phyloP scores from a whole-genome alignment of 2,113 vertebrate species.

The Tenebrosternarchus preto region DNA sequence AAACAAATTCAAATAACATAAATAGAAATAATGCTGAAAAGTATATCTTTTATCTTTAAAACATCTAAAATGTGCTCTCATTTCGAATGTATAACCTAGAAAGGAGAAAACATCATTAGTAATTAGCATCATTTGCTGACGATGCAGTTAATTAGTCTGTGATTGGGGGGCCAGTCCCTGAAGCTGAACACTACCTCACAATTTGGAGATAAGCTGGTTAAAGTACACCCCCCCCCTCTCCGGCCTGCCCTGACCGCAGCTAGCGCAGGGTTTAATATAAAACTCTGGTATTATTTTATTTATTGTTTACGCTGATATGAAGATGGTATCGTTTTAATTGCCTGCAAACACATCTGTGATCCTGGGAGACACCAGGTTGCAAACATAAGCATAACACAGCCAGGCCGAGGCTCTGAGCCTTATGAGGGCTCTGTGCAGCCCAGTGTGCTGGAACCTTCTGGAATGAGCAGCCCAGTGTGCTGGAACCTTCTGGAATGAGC shows the following conservation, averaged over 20 bases:
- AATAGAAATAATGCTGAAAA: neutral
- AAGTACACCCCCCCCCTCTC: conserved; percentile 7
- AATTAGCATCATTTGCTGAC: conserved; percentile 29
- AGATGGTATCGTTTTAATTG: conserved; percentile 64
- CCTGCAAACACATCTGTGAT: conserved; percentile 57
- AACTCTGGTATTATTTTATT: conserved; percentile 58
- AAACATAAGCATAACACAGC: conserved; percentile 60
- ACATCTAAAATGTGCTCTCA: neutral
- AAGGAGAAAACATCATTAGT: neutral
- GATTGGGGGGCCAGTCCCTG: conserved; percentile 27
- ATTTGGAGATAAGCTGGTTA: conserved; percentile 14
- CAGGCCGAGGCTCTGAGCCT: conserved; percentile 54
- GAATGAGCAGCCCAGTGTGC: conserved; percentile 11
- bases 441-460: conserved; percentile 46
- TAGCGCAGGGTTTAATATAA: conserved; percentile 52
- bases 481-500: conserved; percentile 49
- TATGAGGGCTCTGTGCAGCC: conserved; percentile 50
- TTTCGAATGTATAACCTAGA: neutral
- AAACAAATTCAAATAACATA: neutral
- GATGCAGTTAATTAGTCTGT: conserved; percentile 28
- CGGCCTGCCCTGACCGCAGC: conserved; percentile 38
- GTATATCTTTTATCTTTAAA: too few species aligned
- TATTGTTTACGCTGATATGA: conserved; percentile 57
- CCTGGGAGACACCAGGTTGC: conserved; percentile 59
- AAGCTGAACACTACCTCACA: conserved; percentile 35